Evolutionary conservation across 2,797 vertebrate species (phyloP), one percentile per base, ranked within the genome.

Genomic region (Propithecus deckenii): DNA sequence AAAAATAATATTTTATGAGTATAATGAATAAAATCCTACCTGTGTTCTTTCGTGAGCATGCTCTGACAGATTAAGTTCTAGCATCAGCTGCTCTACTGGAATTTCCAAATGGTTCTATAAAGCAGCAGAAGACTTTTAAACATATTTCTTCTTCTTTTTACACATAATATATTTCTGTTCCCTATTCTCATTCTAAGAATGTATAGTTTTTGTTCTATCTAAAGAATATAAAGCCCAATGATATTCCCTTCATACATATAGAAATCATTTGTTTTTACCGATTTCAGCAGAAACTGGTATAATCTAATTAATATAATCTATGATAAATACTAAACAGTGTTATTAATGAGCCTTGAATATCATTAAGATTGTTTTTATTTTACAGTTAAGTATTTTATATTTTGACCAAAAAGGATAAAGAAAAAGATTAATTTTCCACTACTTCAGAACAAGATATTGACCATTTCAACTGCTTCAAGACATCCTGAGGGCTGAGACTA

Each of bases 41-140:
- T 97, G 91, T 85, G 61, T 35, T 95, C 30, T 30, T 57, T n/a
- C 95, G 41, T 75, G 59, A 35, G 67, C 32, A 65, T 43, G 74
- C 61, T 96, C 96, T 13, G 89, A 93, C 85, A 89, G 52, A 18
- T n/a, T 97, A 41, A 98, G 79, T 83, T 74, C 91, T 72, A 95
- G 38, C 46, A 86, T 79, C n/a, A 96, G 43, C 18, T 97, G 92
- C 63, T 97, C 78, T 32, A 72, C 35, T 30, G 96, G 92, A 79
- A 79, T 67, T 81, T 97, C 97, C 87, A 94, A 84, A 48, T 63
- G 92, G 25, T 41, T 95, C 98, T 98, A 71, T 15, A 95, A 97
- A 80, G 43, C 38, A 97, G 69, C 91, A 95, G 76, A 80, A 32
- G 14, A 83, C 43, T 76, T 55, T 71, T 89, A 85, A 72, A 87